Base-by-base conservation (phyloP, 2,888 invertebrate genomes). In the Galerucella calmariensis region DNA sequence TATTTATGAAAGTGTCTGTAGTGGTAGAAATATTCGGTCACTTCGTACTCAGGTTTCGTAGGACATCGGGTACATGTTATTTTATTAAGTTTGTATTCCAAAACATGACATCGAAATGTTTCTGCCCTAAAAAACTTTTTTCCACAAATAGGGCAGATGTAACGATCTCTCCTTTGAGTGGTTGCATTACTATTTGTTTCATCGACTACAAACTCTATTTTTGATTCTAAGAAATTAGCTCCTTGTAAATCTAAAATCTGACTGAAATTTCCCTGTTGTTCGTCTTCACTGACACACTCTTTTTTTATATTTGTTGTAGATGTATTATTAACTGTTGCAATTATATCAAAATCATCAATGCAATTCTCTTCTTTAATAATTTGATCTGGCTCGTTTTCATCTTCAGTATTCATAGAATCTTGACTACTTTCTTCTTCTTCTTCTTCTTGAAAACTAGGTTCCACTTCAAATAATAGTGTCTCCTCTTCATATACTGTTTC, bases 1-100 rank as follows among this genome's bases (percentile, higher is more conserved):
- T 73, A 77, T n/a, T 70, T 51, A 35, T 78, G 76, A n/a, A 62
- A 44, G 11, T 69, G 66, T 61, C 69, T 65, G 44, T 75, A 75
- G 58, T 78, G 78, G 41, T 69, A 20, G 41, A 74, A 46, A 20
- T 74, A 74, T n/a, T 53, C 20, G 5, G 56, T 24, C 20, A 73
- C 2, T 44, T 71, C 73, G 16, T 69, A 27, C n/a, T 73, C 69
- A 0, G 69, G 69, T 53, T 51, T 61, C 1, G 46, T 20, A 1
- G 46, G 27, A 14, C 69, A 69, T 53, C 69, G 24, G 0, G 69
- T 61, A 20, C 69, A 69, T 12, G 44, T 69, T 12, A 69, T 69
- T 62, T 24, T 69, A 35, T 48, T n/a, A n/a, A 69, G 51, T 41
- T 69, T 69, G 41, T 69, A 69, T 20, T 16, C 27, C 6, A 11